phyloP scores from a whole-genome alignment of 2,888 invertebrate genomes.

The Oscheius myriophilus region DNA sequence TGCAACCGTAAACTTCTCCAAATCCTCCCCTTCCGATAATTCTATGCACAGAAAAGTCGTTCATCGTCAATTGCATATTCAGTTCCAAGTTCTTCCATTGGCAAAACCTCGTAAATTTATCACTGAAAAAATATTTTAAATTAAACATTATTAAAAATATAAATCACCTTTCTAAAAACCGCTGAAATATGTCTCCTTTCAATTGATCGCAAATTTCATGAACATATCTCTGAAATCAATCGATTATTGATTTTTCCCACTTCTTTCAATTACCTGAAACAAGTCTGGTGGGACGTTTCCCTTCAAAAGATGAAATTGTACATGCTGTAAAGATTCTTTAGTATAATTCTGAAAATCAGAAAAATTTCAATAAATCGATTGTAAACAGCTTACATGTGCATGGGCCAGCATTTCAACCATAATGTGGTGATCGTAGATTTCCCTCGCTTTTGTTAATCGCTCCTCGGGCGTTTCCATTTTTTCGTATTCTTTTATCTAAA shows the following conservation, averaged over 20 bases:
- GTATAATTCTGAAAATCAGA: slow-evolving; percentile 89
- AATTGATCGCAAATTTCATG: slow-evolving; percentile 98
- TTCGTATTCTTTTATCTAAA: slow-evolving; percentile 96
- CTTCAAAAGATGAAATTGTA: slow-evolving; percentile 95
- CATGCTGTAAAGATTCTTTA: slow-evolving; percentile 94
- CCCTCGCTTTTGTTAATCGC: slow-evolving; percentile 89
- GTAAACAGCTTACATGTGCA: slow-evolving; percentile 85
- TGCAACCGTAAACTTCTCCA: slow-evolving; percentile 98
- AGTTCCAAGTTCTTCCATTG: slow-evolving; percentile 99
- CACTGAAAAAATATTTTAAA: slow-evolving; percentile 78
- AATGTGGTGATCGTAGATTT: slow-evolving; percentile 99
- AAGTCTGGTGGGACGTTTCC: slow-evolving; percentile 95
- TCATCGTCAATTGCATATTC: slow-evolving; percentile 99
- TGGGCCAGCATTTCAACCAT: slow-evolving; percentile 99
- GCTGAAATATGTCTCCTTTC: slow-evolving; percentile 94
- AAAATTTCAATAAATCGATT: background rate
- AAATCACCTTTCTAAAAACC: slow-evolving; percentile 83
- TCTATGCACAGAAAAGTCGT: slow-evolving; percentile 99
- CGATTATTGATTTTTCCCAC: background rate
- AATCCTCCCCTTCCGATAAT: slow-evolving; percentile 99
- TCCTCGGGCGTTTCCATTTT: slow-evolving; percentile 97
- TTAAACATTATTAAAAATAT: background rate
- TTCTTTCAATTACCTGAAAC: slow-evolving; percentile 84
- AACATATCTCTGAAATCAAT: slow-evolving; percentile 89
- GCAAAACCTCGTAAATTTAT: slow-evolving; percentile 98